Base-by-base conservation (phyloP, 2,888 invertebrate genomes). In the Xanthia icteritia region DNA sequence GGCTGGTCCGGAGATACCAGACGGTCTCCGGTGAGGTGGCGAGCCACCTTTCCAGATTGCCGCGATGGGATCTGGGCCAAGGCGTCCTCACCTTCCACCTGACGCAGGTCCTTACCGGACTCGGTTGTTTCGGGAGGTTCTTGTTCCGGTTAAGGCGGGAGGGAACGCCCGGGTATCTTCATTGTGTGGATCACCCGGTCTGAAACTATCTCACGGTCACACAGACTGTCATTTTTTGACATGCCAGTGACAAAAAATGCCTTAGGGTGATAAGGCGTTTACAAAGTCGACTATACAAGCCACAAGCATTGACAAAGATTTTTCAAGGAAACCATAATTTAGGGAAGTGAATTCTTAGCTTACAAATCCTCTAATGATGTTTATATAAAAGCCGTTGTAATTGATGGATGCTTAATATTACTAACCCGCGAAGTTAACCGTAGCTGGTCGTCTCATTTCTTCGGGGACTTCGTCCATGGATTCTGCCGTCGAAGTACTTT, bases 391-490 rank as follows among this genome's bases (percentile, higher is more conserved):
- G 9, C 36, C 1, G 0, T 17, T 70, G 4, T 48, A 36, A 13
- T 20, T 36, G 1, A 15, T 56, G 51, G 9, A 56, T 31, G 45
- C 2, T 9, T 51, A 23, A 39, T 27, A 11, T 13, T 31, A 60
- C 83, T 74, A 65, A 86, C 86, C 79, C 1, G 65, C 36, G 8
- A 67, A 51, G 0, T 13, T 20, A 23, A 36, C 31, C 1, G 23
- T 17, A 15, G 31, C 48, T 27, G 58, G 66, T 42, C n/a, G n/a
- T 27, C 74, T 82, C 69, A 81, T 81, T 39, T 66, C 31, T 70
- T 86, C 84, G 0, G 84, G 81, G 2, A 72, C 5, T 6, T 74
- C 60, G 4, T 45, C 73, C 11, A n/a, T n/a, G 1, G 65, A 65
- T 27, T 66, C 74, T 1, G 70, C 65, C 1, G 74, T 81, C 2